Evolutionary conservation across 2,113 vertebrate species (phyloP).

Genomic region (Acrocephalus kingi): DNA sequence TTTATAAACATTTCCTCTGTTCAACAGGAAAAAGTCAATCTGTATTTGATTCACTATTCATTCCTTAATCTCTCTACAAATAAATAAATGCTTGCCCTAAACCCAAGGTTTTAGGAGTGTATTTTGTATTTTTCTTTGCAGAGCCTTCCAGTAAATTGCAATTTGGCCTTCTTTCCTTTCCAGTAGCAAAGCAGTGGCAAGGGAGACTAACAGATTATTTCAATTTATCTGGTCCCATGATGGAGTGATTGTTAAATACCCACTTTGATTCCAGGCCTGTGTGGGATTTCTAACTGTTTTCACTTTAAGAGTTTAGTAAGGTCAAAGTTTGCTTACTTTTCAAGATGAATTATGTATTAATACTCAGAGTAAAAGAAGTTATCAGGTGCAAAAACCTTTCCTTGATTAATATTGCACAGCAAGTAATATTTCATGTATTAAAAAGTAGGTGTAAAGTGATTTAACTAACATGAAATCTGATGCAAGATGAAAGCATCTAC

Average conservation of each 20-base stretch:
- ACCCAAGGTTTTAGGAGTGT: not conserved
- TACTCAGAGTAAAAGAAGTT: not conserved
- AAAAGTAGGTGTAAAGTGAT: not conserved
- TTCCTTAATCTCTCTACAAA: not conserved
- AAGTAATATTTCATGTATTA: not conserved
- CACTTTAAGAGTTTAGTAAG: not conserved
- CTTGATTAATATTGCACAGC: not conserved
- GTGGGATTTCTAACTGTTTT: not conserved
- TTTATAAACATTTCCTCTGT: not conserved
- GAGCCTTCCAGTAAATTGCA: not conserved
- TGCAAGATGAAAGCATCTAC: not conserved
- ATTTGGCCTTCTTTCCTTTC: not conserved
- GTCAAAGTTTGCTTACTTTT: not conserved
- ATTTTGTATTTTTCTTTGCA: not conserved
- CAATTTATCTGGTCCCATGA: not conserved
- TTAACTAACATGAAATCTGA: not conserved
- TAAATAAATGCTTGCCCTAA: not conserved
- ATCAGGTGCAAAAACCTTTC: not conserved
- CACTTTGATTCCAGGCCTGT: not conserved
- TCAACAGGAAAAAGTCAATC: not conserved
- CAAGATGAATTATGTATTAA: not conserved
- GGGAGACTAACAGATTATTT: not conserved
- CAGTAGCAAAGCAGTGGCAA: not conserved
- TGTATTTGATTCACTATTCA: not conserved
- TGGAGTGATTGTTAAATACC: not conserved